Percentiles rank a stretch among this genome's conserved stretches.
Evolutionary conservation across 1,140 invertebrate genomes (phyloP).

Genomic region (Zaprionus tsacasi): DNA sequence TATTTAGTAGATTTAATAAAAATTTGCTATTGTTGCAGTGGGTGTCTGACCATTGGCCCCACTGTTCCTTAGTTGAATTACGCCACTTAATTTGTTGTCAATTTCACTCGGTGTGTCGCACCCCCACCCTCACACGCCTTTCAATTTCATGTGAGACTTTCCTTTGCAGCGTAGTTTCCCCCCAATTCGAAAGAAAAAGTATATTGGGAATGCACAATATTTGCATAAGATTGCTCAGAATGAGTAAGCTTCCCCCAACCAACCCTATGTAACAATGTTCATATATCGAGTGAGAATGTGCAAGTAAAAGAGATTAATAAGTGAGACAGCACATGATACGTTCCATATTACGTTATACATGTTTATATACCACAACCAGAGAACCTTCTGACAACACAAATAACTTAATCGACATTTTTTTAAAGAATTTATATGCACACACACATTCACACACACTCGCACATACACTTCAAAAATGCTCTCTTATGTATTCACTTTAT

Average conservation of each 20-base stretch:
- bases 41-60: constrained; percentile 53
- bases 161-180: constrained; percentile 8
- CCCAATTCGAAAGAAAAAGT: constrained; percentile 33
- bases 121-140: constrained; percentile 37
- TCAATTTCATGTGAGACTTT: constrained; percentile 63
- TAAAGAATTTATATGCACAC: constrained; percentile 43
- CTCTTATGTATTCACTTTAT: constrained; percentile 34
- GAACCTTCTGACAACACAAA: constrained; percentile 53
- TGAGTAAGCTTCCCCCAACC: constrained; percentile 38
- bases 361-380: neutral
- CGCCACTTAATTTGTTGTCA: constrained; percentile 62
- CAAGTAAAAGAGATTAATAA: constrained; percentile 28
- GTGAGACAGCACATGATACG: constrained; percentile 26
- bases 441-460: neutral
- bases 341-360: constrained; percentile 24
- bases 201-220: constrained; percentile 32
- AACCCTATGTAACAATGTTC: neutral
- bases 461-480: constrained; percentile 7
- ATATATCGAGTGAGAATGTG: neutral
- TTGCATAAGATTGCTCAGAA: constrained; percentile 56
- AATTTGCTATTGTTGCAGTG: constrained; percentile 55
- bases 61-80: constrained; percentile 41
- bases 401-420: constrained; percentile 67
- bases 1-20: constrained; percentile 76
- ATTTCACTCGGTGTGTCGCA: constrained; percentile 22